Conservation (phyloP, 2,797 vertebrate species). For the Xiphorhynchus erythropygius region DNA sequence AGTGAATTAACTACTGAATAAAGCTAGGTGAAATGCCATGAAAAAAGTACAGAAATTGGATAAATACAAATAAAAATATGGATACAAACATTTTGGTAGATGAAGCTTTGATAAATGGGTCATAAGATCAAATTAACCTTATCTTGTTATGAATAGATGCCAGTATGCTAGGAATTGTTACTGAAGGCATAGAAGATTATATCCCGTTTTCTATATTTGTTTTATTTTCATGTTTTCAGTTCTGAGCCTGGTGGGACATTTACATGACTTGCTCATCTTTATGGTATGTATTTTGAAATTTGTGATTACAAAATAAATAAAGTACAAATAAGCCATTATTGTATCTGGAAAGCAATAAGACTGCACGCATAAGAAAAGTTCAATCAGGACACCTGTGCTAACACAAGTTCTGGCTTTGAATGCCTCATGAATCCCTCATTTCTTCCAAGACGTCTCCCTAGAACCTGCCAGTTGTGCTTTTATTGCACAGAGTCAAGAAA, state of each 20-base stretch:
- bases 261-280: background rate
- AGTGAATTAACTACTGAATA: background rate
- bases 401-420: background rate
- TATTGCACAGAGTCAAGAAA: background rate
- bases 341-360: background rate
- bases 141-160: background rate
- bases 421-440: background rate
- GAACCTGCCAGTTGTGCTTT: background rate
- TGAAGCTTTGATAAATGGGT: background rate
- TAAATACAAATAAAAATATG: background rate
- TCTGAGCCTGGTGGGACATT: background rate
- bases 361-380: background rate
- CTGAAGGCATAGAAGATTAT: background rate
- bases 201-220: background rate
- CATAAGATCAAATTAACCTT: background rate
- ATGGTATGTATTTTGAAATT: background rate
- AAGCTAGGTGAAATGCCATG: background rate
- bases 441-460: background rate
- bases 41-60: background rate
- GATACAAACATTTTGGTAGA: background rate
- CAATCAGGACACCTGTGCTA: background rate
- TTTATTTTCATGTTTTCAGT: background rate
- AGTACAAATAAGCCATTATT: background rate
- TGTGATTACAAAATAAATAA: slow-evolving; percentile 7
- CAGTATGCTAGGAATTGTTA: background rate